Percentiles rank a stretch among this genome's conserved stretches.
Evolutionary conservation across 2,797 vertebrate genomes (phyloP).

Genomic region (Catamblyrhynchus diadema): DNA sequence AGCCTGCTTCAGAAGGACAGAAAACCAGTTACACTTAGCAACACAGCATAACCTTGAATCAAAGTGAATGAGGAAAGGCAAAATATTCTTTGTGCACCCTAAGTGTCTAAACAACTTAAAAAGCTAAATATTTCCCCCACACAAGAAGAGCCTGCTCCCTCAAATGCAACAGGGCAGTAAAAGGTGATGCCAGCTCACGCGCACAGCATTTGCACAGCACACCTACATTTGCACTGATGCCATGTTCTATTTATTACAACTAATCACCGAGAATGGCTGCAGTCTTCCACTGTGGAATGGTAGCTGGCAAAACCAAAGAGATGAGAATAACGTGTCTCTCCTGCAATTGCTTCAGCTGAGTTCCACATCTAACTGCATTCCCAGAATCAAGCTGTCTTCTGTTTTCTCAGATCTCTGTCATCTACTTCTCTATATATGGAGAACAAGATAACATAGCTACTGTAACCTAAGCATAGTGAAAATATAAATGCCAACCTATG

Average conservation of each 20-base stretch:
- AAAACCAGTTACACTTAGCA: background rate
- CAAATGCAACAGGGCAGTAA: fast-evolving
- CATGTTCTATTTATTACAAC: background rate
- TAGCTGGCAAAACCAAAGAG: background rate
- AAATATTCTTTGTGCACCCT: background rate
- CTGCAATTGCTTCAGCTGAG: background rate
- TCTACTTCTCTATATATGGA: background rate
- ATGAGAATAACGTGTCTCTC: background rate
- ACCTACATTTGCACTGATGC: background rate
- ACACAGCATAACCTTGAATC: background rate
- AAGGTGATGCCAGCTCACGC: fast-evolving
- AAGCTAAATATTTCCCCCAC: background rate
- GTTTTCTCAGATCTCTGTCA: background rate
- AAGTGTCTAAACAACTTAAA: background rate
- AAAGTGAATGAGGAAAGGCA: background rate
- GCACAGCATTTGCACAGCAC: fast-evolving
- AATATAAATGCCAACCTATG: background rate
- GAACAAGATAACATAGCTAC: background rate
- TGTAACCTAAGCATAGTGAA: background rate
- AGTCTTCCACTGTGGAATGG: background rate
- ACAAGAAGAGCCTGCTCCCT: background rate
- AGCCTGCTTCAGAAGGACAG: background rate
- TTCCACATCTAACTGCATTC: background rate
- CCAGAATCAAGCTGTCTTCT: background rate
- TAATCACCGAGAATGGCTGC: background rate